phyloP scores from a whole-genome alignment of 1,140 invertebrate species.

The Saxidomus purpurata region DNA sequence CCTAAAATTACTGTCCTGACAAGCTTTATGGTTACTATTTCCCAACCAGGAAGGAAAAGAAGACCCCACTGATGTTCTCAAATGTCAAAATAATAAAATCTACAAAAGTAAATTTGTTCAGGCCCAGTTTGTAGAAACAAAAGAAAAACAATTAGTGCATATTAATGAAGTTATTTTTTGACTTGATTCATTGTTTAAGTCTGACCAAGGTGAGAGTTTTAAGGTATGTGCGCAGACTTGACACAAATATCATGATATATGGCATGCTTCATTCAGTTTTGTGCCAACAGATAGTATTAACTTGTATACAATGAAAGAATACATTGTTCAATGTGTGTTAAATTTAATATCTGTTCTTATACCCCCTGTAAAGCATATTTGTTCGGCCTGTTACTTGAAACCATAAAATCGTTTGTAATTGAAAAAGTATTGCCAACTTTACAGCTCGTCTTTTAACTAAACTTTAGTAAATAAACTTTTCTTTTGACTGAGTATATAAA shows the following conservation, averaged over 20 bases:
- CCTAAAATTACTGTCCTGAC: too few relatives aligned
- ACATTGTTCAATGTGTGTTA: conserved; percentile 11
- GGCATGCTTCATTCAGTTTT: not conserved
- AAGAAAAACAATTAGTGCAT: conserved; percentile 3
- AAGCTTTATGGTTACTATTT: not conserved
- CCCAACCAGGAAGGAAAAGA: not conserved
- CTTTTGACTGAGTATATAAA: not conserved
- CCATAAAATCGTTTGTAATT: conserved; percentile 25
- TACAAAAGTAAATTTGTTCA: not conserved
- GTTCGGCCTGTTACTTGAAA: not conserved
- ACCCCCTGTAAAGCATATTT: conserved; percentile 25
- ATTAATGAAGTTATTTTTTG: not conserved
- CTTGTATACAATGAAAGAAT: not conserved
- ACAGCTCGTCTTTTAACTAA: not conserved
- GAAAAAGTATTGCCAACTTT: conserved; percentile 10
- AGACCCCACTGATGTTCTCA: not conserved
- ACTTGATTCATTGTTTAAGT: not conserved
- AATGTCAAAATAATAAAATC: not conserved
- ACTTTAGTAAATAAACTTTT: conserved; percentile 5
- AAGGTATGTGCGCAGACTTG: not conserved
- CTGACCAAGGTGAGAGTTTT: not conserved
- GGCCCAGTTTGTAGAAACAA: not conserved
- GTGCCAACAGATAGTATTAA: conserved; percentile 23
- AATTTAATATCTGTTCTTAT: conserved; percentile 12
- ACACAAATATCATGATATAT: conserved; percentile 18